phyloP scores from a whole-genome alignment of 2,888 invertebrate genomes.

The Notocelia uddmanniana region DNA sequence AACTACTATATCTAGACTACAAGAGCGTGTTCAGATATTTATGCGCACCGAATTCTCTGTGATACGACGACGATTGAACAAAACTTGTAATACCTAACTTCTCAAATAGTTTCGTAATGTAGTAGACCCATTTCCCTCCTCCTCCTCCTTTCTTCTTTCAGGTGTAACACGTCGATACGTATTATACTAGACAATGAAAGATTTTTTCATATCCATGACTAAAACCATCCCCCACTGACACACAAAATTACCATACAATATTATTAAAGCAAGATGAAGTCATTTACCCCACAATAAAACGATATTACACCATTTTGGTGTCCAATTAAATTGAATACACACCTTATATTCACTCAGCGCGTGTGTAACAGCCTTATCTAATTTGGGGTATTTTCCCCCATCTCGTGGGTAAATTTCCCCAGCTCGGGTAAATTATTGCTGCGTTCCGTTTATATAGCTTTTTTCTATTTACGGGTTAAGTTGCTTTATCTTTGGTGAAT shows the following conservation, averaged over 20 bases:
- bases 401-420: slow-evolving; percentile 41
- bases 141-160: not conserved
- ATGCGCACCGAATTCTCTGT: too few species aligned
- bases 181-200: not conserved
- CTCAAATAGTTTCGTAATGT: too few species aligned
- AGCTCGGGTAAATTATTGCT: slow-evolving; percentile 48
- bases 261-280: slow-evolving; percentile 41
- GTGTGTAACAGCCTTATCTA: slow-evolving; percentile 46
- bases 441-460: slow-evolving; percentile 39
- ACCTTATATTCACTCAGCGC: slow-evolving; percentile 40
- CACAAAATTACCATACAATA: slow-evolving; percentile 41
- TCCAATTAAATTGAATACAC: slow-evolving; percentile 44
- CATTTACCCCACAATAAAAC: slow-evolving; percentile 46
- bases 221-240: not conserved
- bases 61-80: too few species aligned
- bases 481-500: slow-evolving; percentile 33
- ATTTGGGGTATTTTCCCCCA: slow-evolving; percentile 42
- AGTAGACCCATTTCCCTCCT: too few species aligned
- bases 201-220: not conserved
- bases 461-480: slow-evolving; percentile 43
- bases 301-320: slow-evolving; percentile 43
- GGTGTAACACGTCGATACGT: not conserved
- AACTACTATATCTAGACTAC: too few species aligned
- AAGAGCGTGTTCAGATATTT: too few species aligned
- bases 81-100: too few species aligned